phyloP scores from a whole-genome alignment of 2,888 invertebrate genomes.

The Melanostoma scalare region DNA sequence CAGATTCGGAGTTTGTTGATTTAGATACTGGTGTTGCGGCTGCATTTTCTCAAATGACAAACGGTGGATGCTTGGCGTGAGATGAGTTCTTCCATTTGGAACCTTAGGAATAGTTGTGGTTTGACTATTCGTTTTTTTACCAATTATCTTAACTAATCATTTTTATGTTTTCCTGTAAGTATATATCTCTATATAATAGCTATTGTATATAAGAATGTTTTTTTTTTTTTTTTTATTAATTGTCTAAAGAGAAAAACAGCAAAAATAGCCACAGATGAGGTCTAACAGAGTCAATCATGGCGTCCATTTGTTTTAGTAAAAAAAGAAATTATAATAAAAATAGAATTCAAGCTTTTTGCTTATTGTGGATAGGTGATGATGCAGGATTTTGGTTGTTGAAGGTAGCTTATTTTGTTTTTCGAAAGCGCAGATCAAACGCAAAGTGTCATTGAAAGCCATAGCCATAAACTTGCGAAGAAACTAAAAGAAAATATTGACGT shows the following conservation, averaged over 20 bases:
- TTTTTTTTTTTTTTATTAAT: constrained; percentile 34
- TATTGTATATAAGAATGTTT: constrained; percentile 38
- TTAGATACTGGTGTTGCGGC: constrained; percentile 80
- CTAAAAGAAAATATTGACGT: too few relatives aligned
- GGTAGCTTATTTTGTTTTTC: too few relatives aligned
- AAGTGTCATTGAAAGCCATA: too few relatives aligned
- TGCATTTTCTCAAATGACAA: constrained; percentile 79
- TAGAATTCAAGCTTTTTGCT: constrained; percentile 28
- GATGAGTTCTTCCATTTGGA: constrained; percentile 74
- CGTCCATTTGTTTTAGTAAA: constrained; percentile 60
- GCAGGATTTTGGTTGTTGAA: constrained; percentile 2
- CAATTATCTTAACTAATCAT: constrained; percentile 66
- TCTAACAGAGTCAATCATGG: constrained; percentile 51
- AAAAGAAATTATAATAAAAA: constrained; percentile 1
- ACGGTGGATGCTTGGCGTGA: constrained; percentile 81
- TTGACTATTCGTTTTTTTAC: constrained; percentile 60
- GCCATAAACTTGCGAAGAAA: too few relatives aligned
- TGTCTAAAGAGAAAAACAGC: constrained; percentile 22
- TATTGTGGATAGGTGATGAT: neutral
- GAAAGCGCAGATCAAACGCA: too few relatives aligned
- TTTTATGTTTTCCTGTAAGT: constrained; percentile 51
- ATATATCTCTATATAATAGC: constrained; percentile 34
- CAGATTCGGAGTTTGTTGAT: constrained; percentile 81
- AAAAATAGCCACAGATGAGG: constrained; percentile 61
- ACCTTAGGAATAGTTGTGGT: constrained; percentile 62